phyloP scores from a whole-genome alignment of 2,797 vertebrate species.

The Eulemur coronatus region DNA sequence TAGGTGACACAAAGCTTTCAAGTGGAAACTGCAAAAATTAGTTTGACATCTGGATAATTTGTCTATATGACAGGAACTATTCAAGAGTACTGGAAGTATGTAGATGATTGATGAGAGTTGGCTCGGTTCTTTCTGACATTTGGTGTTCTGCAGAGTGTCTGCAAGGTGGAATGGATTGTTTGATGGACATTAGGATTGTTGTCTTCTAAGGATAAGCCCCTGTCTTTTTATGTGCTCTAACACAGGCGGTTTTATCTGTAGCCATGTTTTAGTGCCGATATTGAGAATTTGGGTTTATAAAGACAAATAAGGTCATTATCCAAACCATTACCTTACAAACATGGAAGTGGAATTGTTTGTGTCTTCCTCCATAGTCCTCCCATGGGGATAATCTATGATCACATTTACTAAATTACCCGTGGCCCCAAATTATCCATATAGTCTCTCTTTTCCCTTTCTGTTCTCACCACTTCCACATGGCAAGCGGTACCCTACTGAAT shows the following conservation, averaged over 20 bases:
- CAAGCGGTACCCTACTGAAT: accelerated
- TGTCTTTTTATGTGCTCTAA: background rate
- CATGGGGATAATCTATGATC: background rate
- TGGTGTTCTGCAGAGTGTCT: background rate
- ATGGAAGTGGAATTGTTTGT: background rate
- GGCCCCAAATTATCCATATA: background rate
- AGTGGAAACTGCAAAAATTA: slow-evolving; percentile 58
- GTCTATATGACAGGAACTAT: slow-evolving; percentile 54
- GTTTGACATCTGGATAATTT: slow-evolving; percentile 62
- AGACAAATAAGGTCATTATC: background rate
- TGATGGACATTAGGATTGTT: background rate
- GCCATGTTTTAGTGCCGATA: background rate
- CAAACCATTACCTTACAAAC: background rate
- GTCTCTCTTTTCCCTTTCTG: background rate
- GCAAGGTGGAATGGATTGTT: background rate
- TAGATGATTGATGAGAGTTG: background rate
- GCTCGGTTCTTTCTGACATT: background rate
- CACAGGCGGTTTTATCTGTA: background rate
- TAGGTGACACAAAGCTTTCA: slow-evolving; percentile 48
- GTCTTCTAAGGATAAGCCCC: background rate
- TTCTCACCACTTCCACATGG: background rate
- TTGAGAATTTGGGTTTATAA: background rate
- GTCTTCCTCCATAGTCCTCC: background rate
- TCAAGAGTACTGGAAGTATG: background rate
- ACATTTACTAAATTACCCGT: background rate